Evolutionary conservation across 2,113 vertebrate species (phyloP).

Genomic region (Megaceryle torquata): DNA sequence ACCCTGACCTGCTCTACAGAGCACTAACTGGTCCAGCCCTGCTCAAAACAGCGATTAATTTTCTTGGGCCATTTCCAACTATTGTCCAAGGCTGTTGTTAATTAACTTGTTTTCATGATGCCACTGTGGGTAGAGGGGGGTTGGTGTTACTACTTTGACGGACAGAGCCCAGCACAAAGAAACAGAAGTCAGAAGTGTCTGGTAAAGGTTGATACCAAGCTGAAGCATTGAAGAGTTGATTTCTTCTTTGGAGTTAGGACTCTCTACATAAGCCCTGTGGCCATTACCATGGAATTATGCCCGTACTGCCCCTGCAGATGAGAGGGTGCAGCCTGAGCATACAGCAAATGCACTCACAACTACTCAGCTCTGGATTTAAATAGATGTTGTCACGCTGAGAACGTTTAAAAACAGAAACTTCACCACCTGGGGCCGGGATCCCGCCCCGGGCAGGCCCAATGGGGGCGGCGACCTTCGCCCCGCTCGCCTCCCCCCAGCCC

Average conservation of each 20-base stretch:
- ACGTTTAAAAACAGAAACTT: neutral
- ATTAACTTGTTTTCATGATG: neutral
- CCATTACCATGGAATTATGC: fast-evolving
- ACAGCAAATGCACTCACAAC: neutral
- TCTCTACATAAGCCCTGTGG: fast-evolving
- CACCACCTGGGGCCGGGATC: too few relatives aligned
- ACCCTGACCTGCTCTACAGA: neutral
- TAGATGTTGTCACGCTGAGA: fast-evolving
- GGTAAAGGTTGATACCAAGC: neutral
- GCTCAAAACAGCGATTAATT: neutral
- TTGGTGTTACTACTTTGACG: neutral
- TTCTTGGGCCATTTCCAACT: neutral
- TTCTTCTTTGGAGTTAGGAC: neutral
- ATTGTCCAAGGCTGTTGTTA: neutral
- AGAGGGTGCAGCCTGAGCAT: fast-evolving
- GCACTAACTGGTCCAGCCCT: neutral
- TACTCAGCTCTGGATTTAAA: neutral
- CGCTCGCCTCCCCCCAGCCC: neutral
- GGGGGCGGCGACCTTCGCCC: neutral
- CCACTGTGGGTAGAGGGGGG: neutral
- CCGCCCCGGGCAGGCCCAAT: neutral
- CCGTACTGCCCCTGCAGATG: fast-evolving
- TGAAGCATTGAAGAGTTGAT: fast-evolving
- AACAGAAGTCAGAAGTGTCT: fast-evolving
- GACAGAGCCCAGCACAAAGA: neutral